Evolutionary conservation across 2,888 invertebrate species (phyloP).

Genomic region (Ophion ellenae): DNA sequence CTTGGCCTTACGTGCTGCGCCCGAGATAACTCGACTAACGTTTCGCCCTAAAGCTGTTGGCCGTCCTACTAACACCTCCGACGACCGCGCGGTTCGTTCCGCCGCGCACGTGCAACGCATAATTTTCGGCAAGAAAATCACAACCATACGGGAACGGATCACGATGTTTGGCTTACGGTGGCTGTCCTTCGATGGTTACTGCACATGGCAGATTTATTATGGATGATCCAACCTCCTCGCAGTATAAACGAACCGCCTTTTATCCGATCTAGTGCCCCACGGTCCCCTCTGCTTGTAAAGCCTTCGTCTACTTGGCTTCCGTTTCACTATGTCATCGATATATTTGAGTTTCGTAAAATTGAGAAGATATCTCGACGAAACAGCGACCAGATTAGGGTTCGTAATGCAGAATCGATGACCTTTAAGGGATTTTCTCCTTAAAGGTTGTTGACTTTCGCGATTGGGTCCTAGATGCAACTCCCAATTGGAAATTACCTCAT

Average conservation of each 20-base stretch:
- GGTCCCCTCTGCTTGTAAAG: background rate
- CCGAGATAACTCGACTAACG: constrained; percentile 66
- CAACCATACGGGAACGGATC: constrained; percentile 33
- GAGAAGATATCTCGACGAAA: background rate
- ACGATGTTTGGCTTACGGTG: constrained; percentile 19
- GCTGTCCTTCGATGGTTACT: background rate
- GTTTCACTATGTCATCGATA: background rate
- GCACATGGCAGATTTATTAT: constrained; percentile 11
- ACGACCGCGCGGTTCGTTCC: constrained; percentile 37
- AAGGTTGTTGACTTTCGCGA: background rate
- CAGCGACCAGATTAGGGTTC: background rate
- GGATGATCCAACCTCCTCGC: constrained; percentile 14
- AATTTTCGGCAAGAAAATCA: constrained; percentile 59
- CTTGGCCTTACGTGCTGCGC: constrained; percentile 62
- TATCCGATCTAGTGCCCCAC: background rate
- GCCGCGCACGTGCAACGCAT: constrained; percentile 59
- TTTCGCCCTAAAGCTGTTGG: constrained; percentile 63
- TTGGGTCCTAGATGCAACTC: background rate
- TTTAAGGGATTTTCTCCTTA: background rate
- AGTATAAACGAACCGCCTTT: background rate
- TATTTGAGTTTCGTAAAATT: background rate
- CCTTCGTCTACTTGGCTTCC: background rate
- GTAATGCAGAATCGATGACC: background rate
- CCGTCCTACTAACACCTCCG: constrained; percentile 57
- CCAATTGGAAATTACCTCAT: background rate